Percentiles rank a stretch among this genome's conserved stretches.
Evolutionary conservation across 2,797 vertebrate genomes (phyloP).

Genomic region (Parauchenoglanis punctatus): DNA sequence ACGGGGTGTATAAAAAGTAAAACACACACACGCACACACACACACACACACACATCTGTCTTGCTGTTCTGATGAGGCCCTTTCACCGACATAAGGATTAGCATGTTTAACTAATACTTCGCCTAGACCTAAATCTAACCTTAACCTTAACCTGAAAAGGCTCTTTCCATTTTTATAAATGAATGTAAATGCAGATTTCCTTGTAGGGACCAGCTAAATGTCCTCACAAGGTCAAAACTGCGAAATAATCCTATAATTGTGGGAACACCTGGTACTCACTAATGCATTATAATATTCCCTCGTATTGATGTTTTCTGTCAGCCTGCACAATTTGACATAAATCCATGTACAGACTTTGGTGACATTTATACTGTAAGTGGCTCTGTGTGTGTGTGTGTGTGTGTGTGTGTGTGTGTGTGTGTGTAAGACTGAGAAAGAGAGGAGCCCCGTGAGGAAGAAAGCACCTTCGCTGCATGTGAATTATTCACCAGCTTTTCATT

Average conservation of each 20-base stretch:
- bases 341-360: not conserved
- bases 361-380: not conserved
- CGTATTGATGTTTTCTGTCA: not conserved
- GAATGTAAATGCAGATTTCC: not conserved
- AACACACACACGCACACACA: not conserved
- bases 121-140: not conserved
- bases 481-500: conserved; percentile 69
- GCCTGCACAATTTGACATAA: not conserved
- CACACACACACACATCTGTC: not conserved
- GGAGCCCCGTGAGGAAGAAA: conserved; percentile 31
- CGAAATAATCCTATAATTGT: not conserved
- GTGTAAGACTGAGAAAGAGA: not conserved
- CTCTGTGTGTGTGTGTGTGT: conserved; percentile 20
- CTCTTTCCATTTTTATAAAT: too few relatives aligned
- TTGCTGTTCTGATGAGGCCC: not conserved
- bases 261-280: not conserved
- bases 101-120: not conserved
- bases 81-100: not conserved
- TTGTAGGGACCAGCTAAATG: not conserved
- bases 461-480: conserved; percentile 58
- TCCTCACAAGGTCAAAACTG: not conserved
- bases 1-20: not conserved
- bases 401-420: not conserved
- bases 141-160: not conserved
- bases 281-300: not conserved